A percentile compares a stretch with the other conserved stretches of the same genome.
These are phyloP conservation scores for Scaptomyza graminum DNA, from an alignment of 1,140 invertebrate genomes.

Conservation along the genomic window DNA sequence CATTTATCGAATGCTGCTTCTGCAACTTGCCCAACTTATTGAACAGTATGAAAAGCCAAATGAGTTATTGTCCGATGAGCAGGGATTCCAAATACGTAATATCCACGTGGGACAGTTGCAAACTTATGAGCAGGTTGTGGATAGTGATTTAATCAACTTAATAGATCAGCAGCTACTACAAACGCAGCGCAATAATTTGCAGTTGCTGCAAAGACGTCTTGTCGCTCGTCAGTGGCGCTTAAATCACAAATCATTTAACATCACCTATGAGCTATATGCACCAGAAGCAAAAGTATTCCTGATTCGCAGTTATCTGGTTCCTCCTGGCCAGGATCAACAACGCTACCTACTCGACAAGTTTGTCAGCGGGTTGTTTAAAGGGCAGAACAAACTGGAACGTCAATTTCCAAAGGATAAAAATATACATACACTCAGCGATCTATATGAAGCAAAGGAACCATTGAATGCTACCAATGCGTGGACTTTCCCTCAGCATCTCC, in stretches of 20 bases:
- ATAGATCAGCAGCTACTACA: conserved; percentile 70
- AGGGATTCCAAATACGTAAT: not conserved
- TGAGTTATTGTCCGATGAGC: not conserved
- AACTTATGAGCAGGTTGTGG: conserved; percentile 49
- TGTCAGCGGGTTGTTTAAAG: conserved; percentile 62
- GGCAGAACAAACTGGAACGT: conserved; percentile 83
- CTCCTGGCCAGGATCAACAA: conserved; percentile 22
- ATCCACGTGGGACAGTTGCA: conserved; percentile 29
- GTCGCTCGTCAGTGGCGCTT: conserved; percentile 86
- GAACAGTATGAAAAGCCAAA: not conserved
- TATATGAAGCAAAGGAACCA: conserved; percentile 67
- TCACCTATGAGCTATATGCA: conserved; percentile 43
- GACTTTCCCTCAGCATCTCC: conserved; percentile 80
- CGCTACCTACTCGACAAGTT: conserved; percentile 78
- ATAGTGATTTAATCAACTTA: conserved; percentile 62
- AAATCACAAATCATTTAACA: conserved; percentile 84
- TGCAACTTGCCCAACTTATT: conserved; percentile 33
- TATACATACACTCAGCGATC: conserved; percentile 76
- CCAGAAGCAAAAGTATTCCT: conserved; percentile 66
- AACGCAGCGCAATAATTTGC: conserved; percentile 61
- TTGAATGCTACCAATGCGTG: conserved; percentile 43
- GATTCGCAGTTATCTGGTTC: conserved; percentile 57
- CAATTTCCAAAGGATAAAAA: conserved; percentile 57
- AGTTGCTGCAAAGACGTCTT: conserved; percentile 56
- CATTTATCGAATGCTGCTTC: conserved; percentile 52